These are phyloP conservation scores for Temnothorax ravouxi DNA, from an alignment of 2,888 invertebrate species.

Conservation along the genomic window DNA sequence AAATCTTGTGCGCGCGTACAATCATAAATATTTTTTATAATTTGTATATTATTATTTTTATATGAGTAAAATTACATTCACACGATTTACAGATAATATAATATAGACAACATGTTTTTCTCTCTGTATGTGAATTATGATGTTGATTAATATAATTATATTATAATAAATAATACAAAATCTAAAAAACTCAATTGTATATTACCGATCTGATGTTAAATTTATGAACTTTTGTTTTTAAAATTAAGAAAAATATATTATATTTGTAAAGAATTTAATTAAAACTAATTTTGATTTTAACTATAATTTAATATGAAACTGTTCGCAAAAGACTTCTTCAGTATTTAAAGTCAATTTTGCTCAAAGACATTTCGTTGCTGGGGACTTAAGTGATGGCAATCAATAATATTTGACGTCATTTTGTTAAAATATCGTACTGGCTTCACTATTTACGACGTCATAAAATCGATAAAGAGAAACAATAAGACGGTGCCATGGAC, in stretches of 20 bases:
- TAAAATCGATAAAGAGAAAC: slow-evolving; percentile 14
- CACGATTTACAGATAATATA: background rate
- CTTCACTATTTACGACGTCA: background rate
- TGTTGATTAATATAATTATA: background rate
- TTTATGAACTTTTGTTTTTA: background rate
- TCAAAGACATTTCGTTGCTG: background rate
- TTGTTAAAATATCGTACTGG: background rate
- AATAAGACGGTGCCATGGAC: slow-evolving; percentile 27
- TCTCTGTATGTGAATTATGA: background rate
- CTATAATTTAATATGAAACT: background rate
- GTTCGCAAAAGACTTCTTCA: background rate
- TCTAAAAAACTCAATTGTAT: background rate
- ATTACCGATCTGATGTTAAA: background rate
- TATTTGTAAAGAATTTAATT: background rate
- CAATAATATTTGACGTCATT: slow-evolving; percentile 4
- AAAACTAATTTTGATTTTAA: background rate
- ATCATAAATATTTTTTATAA: slow-evolving; percentile 11
- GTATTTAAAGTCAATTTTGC: background rate
- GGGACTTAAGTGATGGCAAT: background rate
- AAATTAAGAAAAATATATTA: background rate
- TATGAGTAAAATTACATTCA: background rate
- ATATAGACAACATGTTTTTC: no score
- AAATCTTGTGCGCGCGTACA: background rate
- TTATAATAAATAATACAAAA: background rate
- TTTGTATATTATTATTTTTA: background rate